Conservation (phyloP, 2,797 vertebrate genomes). For the Otolemur crassicaudatus region DNA sequence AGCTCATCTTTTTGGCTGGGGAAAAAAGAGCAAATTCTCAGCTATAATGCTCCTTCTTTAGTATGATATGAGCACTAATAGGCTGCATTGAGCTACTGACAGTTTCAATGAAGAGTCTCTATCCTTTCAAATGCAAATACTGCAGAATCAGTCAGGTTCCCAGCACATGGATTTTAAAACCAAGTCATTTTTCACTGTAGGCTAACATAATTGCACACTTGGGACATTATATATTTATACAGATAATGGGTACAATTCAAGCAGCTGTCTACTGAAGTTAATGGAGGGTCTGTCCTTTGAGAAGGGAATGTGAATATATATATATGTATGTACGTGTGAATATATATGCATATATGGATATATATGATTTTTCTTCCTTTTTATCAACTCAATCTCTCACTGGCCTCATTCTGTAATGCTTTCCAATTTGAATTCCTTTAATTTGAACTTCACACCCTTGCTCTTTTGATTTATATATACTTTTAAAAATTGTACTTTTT, state of each 20-base stretch:
- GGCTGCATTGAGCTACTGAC: constrained; percentile 62
- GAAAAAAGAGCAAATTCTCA: constrained; percentile 62
- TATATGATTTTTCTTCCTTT: neutral
- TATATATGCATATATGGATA: neutral
- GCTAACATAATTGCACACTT: constrained; percentile 73
- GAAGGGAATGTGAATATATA: constrained; percentile 3
- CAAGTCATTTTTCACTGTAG: constrained; percentile 70
- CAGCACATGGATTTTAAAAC: constrained; percentile 73
- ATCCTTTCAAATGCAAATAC: constrained; percentile 80
- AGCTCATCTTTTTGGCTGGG: neutral
- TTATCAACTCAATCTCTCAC: neutral
- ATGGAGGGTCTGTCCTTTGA: constrained; percentile 55
- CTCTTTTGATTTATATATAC: neutral
- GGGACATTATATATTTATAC: constrained; percentile 81
- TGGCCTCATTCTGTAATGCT: neutral
- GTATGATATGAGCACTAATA: constrained; percentile 70
- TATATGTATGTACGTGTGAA: neutral
- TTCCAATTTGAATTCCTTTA: constrained; percentile 33
- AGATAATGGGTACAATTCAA: constrained; percentile 79
- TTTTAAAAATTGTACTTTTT: neutral
- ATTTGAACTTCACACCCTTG: neutral
- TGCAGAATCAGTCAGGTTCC: constrained; percentile 68
- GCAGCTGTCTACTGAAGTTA: constrained; percentile 58
- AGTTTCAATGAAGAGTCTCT: constrained; percentile 68
- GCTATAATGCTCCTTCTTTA: constrained; percentile 53